These are phyloP conservation scores for Tachyglossus aculeatus DNA, from an alignment of 2,797 vertebrate species.

Conservation along the genomic window DNA sequence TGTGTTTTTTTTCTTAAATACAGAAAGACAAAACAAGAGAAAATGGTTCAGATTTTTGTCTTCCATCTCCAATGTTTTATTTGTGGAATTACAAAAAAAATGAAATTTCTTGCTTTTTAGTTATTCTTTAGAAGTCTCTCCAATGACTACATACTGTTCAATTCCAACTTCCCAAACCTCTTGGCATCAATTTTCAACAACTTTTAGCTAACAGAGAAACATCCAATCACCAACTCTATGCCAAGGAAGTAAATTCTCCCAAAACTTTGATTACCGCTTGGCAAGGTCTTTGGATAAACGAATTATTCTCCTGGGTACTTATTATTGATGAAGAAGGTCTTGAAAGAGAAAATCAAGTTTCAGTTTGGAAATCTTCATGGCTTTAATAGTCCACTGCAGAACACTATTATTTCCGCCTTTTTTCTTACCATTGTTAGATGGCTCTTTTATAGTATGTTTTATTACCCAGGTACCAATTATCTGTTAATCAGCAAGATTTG, in stretches of 20 bases:
- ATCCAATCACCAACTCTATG: constrained; percentile 12
- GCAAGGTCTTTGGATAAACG: constrained; percentile 17
- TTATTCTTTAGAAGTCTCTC: too few species aligned
- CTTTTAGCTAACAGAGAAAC: constrained; percentile 18
- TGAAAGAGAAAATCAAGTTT: constrained; percentile 3
- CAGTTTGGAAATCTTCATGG: constrained; percentile 17
- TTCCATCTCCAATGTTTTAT: too few species aligned
- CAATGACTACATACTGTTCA: background rate
- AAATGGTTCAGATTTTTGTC: too few species aligned
- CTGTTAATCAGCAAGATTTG: background rate
- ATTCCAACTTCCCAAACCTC: background rate
- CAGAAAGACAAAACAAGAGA: too few species aligned
- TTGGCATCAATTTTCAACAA: background rate
- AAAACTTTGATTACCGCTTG: constrained; percentile 46
- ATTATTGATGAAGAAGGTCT: constrained; percentile 37
- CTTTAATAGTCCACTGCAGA: constrained; percentile 13
- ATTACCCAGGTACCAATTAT: background rate
- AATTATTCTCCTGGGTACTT: constrained; percentile 25
- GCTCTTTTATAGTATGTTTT: background rate
- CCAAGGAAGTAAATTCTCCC: constrained; percentile 27
- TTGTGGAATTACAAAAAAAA: too few species aligned
- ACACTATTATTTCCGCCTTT: background rate
- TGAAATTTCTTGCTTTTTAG: too few species aligned
- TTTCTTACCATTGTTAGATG: background rate
- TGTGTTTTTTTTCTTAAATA: too few species aligned